Conservation (phyloP, 2,113 vertebrate genomes). For the Actinemys pallida region DNA sequence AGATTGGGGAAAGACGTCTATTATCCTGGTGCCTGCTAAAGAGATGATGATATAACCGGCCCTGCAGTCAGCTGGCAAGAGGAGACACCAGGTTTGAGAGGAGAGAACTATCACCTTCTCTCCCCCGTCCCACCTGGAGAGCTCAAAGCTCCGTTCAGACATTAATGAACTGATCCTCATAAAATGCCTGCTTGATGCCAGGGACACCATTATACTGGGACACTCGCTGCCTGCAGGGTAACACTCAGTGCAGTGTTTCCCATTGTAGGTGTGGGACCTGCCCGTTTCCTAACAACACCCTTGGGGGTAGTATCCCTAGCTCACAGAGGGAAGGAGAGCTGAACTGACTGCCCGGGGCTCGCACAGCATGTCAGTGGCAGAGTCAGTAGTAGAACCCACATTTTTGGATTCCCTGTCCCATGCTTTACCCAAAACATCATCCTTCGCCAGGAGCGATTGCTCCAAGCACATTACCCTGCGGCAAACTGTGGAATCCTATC, state of each 20-base stretch:
- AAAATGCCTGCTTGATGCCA: not conserved
- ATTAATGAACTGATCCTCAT: not conserved
- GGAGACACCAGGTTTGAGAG: too few species aligned
- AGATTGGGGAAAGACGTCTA: too few species aligned
- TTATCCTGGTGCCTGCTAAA: too few species aligned
- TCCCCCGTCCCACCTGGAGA: not conserved
- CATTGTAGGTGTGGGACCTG: not conserved
- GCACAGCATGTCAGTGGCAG: not conserved
- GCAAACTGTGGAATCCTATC: too few species aligned
- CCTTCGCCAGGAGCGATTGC: not conserved
- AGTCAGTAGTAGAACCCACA: not conserved
- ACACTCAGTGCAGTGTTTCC: not conserved
- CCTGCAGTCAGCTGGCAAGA: too few species aligned
- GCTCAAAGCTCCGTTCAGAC: not conserved
- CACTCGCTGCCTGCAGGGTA: not conserved
- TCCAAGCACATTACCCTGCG: not conserved
- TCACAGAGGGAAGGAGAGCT: not conserved
- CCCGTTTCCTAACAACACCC: not conserved
- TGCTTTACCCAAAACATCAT: not conserved
- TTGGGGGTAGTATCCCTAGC: not conserved
- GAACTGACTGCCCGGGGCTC: not conserved
- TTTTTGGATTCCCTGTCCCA: not conserved
- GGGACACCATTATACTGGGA: not conserved
- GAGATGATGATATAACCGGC: too few species aligned
- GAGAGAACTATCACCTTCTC: not conserved